Evolutionary conservation across 1,140 invertebrate species (phyloP), one percentile per base, ranked within the genome.

Genomic region (Condylostylus longicornis): DNA sequence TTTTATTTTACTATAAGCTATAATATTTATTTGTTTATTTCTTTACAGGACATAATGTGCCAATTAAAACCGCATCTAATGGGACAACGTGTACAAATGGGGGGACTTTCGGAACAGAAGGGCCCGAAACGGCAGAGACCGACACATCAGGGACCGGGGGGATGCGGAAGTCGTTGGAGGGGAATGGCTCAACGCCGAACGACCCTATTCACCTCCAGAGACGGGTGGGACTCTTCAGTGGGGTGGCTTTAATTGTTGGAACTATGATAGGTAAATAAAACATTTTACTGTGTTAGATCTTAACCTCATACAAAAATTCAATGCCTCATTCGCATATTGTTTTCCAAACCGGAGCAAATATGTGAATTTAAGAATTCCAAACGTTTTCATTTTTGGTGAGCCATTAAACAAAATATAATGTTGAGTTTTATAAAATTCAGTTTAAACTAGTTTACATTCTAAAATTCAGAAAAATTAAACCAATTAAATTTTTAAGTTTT

Each of bases 171-270:
- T 45, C 58, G 79, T 47, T 87, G 82, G 84, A 84, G 82, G 75
- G 82, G 78, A 66, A 77, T 76, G 76, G 77, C 77, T 67, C 84
- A 87, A 74, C 77, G 82, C 68, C 74, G 83, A 75, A 86, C 79
- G 79, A 88, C 83, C 63, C 80, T 88, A 71, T 87, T 87, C 79
- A 87, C 82, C 83, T 88, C 84, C 80, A 88, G 83, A 86, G 82
- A 87, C 82, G 82, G 82, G 81, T 95, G 77, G 88, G 85, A 82
- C 84, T 90, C 80, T 73, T 89, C 82, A 89, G 84, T 85, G 85
- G 86, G 82, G 84, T 89, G 77, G 85, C 85, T 84, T 74, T 91
- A 86, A 90, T 91, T 66, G 85, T 90, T 50, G 86, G 86, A 53
- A 90, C 86, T 43, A 90, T 90, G 85, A 89, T 90, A 51, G 85